These are phyloP conservation scores for Mustela lutreola DNA, from an alignment of 2,113 vertebrate genomes.

Conservation along the genomic window DNA sequence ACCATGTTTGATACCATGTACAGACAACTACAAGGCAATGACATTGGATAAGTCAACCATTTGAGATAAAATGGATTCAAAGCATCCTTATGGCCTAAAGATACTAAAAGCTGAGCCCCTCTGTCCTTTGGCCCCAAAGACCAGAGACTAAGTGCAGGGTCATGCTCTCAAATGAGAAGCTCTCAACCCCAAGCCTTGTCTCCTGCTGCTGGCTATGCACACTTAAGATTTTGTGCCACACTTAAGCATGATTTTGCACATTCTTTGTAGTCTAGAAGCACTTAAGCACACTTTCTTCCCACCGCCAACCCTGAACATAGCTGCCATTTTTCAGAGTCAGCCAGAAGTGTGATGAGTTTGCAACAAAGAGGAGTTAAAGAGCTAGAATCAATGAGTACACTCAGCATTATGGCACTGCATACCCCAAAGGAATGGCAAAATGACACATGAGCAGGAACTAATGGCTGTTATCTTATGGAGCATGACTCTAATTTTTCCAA, in stretches of 20 bases:
- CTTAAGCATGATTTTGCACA: not conserved
- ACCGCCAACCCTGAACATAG: not conserved
- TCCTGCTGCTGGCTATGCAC: not conserved
- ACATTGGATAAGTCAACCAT: not conserved
- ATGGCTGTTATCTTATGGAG: not conserved
- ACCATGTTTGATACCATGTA: not conserved
- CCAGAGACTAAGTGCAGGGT: not conserved
- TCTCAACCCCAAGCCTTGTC: not conserved
- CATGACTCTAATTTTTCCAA: not conserved
- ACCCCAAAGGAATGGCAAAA: not conserved
- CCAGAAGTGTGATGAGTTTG: conserved; percentile 35
- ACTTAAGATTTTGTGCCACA: not conserved
- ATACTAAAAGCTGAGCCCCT: not conserved
- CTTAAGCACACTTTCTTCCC: not conserved
- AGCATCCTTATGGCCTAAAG: not conserved
- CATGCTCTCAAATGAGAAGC: not conserved
- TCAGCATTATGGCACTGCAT: not conserved
- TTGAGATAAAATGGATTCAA: not conserved
- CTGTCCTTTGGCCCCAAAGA: not conserved
- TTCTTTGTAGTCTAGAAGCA: not conserved
- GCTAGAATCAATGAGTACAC: not conserved
- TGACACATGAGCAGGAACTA: not conserved
- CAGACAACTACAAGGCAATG: not conserved
- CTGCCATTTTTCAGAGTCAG: conserved; percentile 52
- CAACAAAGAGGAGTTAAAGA: conserved; percentile 39